Percentiles rank a stretch among this genome's conserved stretches.
Evolutionary conservation across 2,113 vertebrate genomes (phyloP).

Genomic region (Paedocypris sp.): DNA sequence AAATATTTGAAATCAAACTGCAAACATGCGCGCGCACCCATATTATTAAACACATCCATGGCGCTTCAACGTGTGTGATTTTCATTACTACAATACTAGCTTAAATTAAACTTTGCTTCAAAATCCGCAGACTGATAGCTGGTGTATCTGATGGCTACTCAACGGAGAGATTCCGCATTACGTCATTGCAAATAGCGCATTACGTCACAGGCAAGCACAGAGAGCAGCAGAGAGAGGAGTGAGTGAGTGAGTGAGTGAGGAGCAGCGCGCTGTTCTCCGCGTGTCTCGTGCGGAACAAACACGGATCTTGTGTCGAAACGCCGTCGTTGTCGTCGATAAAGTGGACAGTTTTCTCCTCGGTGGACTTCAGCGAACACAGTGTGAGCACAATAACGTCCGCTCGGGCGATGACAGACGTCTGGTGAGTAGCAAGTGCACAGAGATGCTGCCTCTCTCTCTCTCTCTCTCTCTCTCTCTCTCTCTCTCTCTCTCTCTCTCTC

Average conservation of each 20-base stretch:
- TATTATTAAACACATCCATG: too few relatives aligned
- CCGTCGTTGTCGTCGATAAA: conserved; percentile 41
- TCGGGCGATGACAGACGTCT: conserved; percentile 43
- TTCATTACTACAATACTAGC: too few relatives aligned
- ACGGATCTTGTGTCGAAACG: neutral
- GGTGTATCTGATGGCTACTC: too few relatives aligned
- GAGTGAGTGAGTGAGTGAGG: too few relatives aligned
- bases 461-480: too few relatives aligned
- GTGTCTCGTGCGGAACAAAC: neutral
- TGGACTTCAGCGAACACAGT: conserved; percentile 28
- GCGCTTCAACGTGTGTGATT: too few relatives aligned
- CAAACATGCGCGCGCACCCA: too few relatives aligned
- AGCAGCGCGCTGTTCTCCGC: conserved; percentile 10
- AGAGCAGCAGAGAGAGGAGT: conserved; percentile 30
- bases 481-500: too few relatives aligned
- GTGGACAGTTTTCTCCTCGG: conserved; percentile 33
- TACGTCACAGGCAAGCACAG: conserved; percentile 30
- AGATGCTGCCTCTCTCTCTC: conserved; percentile 45
- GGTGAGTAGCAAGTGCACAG: conserved; percentile 67
- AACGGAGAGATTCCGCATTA: conserved; percentile 59
- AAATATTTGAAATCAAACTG: too few relatives aligned
- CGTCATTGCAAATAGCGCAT: conserved; percentile 54
- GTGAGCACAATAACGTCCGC: neutral
- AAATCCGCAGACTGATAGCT: neutral
- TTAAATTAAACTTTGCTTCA: too few relatives aligned